Conservation (phyloP, 2,797 vertebrate species). For the Pelodytes ibericus region DNA sequence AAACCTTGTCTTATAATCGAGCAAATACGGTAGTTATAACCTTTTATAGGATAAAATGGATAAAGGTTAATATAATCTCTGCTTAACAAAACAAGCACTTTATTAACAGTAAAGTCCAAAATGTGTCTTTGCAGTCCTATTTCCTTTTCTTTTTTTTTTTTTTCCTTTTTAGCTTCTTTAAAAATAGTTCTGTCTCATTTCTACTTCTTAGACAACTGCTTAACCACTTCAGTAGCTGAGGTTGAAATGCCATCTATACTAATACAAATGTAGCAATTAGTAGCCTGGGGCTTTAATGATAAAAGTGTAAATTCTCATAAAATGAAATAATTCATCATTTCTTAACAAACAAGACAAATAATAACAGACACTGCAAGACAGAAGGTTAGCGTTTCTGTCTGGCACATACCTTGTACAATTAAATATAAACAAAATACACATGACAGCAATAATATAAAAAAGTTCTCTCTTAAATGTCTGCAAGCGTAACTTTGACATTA, state of each 20-base stretch:
- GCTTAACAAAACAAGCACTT: no score
- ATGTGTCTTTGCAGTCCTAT: no score
- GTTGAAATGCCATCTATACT: no score
- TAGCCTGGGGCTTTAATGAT: not conserved
- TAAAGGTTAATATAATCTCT: no score
- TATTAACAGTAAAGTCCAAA: no score
- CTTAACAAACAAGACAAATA: conserved; percentile 26
- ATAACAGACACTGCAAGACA: conserved; percentile 28
- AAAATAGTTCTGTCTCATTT: not conserved
- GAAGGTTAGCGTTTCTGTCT: conserved; percentile 34
- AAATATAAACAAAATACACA: conserved; percentile 9
- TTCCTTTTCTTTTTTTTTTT: no score
- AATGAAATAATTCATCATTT: not conserved
- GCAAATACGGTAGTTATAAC: no score
- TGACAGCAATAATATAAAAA: not conserved
- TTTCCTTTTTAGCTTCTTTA: no score
- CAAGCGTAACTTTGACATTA: not conserved
- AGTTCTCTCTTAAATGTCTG: not conserved
- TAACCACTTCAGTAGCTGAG: not conserved
- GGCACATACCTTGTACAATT: conserved; percentile 17
- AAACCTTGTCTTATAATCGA: no score
- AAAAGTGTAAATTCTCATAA: not conserved
- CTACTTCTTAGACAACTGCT: not conserved
- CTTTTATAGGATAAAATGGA: no score
- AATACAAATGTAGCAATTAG: no score